A percentile compares a stretch with the other conserved stretches of the same genome.
phyloP scores from a whole-genome alignment of 1,140 invertebrate species.

The Andrena cerasifolii region DNA sequence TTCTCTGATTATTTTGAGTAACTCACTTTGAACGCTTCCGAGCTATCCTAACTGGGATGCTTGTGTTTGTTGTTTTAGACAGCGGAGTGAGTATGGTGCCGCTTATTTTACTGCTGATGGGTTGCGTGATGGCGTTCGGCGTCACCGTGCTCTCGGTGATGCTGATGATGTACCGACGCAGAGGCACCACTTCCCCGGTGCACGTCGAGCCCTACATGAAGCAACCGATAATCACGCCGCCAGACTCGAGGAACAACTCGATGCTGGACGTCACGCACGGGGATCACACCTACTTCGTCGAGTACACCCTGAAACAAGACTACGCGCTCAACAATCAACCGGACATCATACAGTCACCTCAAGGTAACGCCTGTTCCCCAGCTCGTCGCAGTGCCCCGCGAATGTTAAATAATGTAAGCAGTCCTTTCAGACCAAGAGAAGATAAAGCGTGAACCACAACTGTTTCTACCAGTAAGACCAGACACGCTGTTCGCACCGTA shows the following conservation, averaged over 20 bases:
- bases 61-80: constrained; percentile 80
- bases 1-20: not conserved
- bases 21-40: not conserved
- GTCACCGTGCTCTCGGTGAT: constrained; percentile 85
- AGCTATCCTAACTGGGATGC: not conserved
- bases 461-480: constrained; percentile 80
- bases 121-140: constrained; percentile 85
- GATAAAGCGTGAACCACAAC: constrained; percentile 78
- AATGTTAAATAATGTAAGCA: constrained; percentile 22
- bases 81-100: constrained; percentile 85
- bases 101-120: constrained; percentile 84
- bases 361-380: constrained; percentile 74
- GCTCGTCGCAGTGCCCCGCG: too few relatives aligned
- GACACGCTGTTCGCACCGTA: constrained; percentile 81
- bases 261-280: constrained; percentile 82
- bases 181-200: constrained; percentile 80
- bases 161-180: constrained; percentile 81
- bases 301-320: constrained; percentile 73
- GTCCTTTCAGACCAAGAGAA: constrained; percentile 77
- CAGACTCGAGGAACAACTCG: constrained; percentile 81
- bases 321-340: constrained; percentile 82
- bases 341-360: constrained; percentile 83
- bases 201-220: constrained; percentile 83
- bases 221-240: constrained; percentile 83
- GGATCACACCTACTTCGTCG: constrained; percentile 83